Evolutionary conservation across 2,797 vertebrate species (phyloP), one percentile per base, ranked within the genome.

Genomic region (Hypotaenidia okinawae): DNA sequence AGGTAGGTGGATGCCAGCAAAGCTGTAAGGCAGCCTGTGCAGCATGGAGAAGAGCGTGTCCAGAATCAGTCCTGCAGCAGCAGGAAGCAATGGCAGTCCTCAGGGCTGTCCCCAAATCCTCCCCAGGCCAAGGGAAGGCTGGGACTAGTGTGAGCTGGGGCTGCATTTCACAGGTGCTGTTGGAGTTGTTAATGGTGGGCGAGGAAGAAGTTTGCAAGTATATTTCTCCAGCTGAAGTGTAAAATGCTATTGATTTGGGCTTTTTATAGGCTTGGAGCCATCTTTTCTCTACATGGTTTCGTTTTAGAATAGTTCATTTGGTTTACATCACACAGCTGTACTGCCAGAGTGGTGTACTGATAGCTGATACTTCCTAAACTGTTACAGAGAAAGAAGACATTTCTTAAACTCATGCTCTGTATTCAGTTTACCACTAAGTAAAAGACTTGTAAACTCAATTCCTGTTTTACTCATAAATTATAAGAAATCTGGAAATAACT

Each of bases 401-500:
- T 75, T 75, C 59, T 75, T 72, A 59, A 80, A 14, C 22, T 84
- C 12, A 2, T 55, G 22, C 68, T 72, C 66, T 84, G 13, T 76
- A 59, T 80, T 89, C 51, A 43, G 59, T 58, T 89, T 84, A 85
- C 68, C 39, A 17, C 66, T 62, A 43, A 82, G 83, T 54, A 91
- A 39, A 83, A 27, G 24, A 45, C 41, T 66, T 84, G 32, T 69
- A 73, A 90, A 81, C 64, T 84, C 32, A 41, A 17, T 63, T 87
- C 69, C 59, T 76, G 6, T 22, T 75, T 89, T 81, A 59, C 25
- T 79, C 45, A 43, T 58, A 81, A 87, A 86, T 89, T 59, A 17
- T 27, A 54, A 88, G 63, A 91, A 85, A 52, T 57, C 57, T 90
- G 52, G 63, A 88, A 94, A 63, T 62, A 90, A 51, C 10, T 84